Conservation (phyloP, 1,140 invertebrate genomes). For the Callitettix versicolor region DNA sequence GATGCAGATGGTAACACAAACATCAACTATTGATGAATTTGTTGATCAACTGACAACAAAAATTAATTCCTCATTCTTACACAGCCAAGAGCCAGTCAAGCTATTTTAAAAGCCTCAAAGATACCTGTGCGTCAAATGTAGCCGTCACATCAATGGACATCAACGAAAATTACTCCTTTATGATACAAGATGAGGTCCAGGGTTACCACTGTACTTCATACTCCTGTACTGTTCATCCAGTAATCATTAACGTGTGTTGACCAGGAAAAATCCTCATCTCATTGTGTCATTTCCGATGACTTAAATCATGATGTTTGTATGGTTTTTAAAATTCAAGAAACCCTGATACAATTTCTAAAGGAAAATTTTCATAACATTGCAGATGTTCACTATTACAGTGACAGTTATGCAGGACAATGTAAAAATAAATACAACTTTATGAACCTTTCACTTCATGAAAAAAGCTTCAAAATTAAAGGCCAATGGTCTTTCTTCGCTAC, state of each 20-base stretch:
- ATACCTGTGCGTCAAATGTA: neutral
- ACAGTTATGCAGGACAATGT: slow-evolving; percentile 19
- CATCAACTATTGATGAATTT: neutral
- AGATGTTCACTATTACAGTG: slow-evolving; percentile 5
- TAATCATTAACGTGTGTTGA: slow-evolving; percentile 10
- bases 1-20: neutral
- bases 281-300: too few species aligned
- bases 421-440: slow-evolving; percentile 27
- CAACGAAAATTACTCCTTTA: slow-evolving; percentile 23
- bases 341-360: neutral
- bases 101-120: neutral
- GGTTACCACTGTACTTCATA: too few species aligned
- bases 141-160: neutral
- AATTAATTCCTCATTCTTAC: neutral
- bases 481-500: neutral
- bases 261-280: neutral
- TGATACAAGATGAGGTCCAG: slow-evolving; percentile 6
- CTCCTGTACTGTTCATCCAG: slow-evolving; percentile 19
- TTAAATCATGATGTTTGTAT: neutral
- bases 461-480: neutral
- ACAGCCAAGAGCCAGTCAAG: neutral
- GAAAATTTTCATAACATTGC: slow-evolving; percentile 3
- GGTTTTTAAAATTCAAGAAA: slow-evolving; percentile 14
- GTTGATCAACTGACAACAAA: neutral
- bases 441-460: slow-evolving; percentile 1